Conservation (phyloP, 2,797 vertebrate genomes). For the Gallirallus australis region DNA sequence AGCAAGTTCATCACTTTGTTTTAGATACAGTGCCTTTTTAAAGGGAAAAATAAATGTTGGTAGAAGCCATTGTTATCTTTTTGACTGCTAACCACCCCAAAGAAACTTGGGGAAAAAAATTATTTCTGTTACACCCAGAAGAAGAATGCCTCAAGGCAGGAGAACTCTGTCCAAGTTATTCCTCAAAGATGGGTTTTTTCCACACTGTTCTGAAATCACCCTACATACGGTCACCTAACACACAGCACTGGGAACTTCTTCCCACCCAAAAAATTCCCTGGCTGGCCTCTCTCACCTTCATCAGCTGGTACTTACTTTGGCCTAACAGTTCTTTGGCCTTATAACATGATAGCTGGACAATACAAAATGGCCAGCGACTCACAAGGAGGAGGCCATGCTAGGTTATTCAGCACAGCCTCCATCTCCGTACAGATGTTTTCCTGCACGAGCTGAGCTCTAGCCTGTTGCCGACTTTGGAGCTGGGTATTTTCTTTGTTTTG, state of each 20-base stretch:
- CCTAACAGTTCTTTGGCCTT: background rate
- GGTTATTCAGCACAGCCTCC: background rate
- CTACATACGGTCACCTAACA: background rate
- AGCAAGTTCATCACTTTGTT: background rate
- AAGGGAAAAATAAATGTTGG: background rate
- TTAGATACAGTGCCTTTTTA: background rate
- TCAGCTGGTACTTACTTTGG: background rate
- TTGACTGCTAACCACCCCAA: background rate
- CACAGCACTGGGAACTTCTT: background rate
- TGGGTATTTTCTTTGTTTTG: background rate
- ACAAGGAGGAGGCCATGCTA: background rate
- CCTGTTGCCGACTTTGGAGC: background rate
- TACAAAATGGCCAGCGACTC: fast-evolving
- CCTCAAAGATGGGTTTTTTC: background rate
- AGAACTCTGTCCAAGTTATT: background rate
- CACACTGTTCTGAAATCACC: background rate
- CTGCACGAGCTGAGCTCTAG: background rate
- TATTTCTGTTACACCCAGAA: background rate
- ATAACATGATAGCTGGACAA: background rate
- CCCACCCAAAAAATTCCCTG: background rate
- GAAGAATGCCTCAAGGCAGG: background rate
- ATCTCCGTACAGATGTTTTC: background rate
- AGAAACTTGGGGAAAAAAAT: background rate
- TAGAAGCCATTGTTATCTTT: background rate
- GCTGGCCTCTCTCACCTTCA: background rate